Evolutionary conservation across 2,113 vertebrate species (phyloP).

Genomic region (Procapra przewalskii): DNA sequence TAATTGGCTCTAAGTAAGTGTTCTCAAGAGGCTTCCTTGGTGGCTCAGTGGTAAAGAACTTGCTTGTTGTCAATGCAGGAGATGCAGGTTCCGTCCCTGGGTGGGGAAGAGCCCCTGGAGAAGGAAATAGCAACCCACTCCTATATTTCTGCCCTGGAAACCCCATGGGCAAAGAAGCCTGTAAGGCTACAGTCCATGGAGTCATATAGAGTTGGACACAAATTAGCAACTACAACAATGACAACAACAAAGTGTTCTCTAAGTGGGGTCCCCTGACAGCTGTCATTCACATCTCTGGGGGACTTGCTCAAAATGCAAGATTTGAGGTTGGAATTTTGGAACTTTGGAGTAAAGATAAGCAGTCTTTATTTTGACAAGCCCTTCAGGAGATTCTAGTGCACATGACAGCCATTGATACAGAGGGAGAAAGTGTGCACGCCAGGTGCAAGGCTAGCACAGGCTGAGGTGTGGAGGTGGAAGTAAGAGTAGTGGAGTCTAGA

Average conservation of each 20-base stretch:
- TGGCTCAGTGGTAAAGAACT: background rate
- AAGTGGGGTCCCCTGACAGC: background rate
- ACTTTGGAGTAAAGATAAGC: background rate
- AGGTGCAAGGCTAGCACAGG: background rate
- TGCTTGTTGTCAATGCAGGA: background rate
- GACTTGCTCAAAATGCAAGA: background rate
- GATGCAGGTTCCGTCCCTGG: accelerated
- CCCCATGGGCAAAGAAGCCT: background rate
- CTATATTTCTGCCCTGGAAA: background rate
- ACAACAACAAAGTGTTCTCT: background rate
- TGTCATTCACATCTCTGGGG: background rate
- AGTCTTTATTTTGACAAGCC: background rate
- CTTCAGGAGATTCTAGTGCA: background rate
- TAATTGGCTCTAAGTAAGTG: background rate
- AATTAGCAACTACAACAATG: background rate
- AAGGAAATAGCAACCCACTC: background rate
- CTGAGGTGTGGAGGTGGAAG: background rate
- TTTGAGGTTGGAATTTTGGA: background rate
- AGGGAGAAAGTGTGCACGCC: background rate
- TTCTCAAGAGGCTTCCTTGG: background rate
- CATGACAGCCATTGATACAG: background rate
- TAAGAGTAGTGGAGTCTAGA: background rate
- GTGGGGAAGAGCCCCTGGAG: background rate
- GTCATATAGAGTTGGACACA: background rate
- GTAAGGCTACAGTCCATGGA: background rate